phyloP scores from a whole-genome alignment of 2,797 vertebrate species.

The Siniperca undulata region DNA sequence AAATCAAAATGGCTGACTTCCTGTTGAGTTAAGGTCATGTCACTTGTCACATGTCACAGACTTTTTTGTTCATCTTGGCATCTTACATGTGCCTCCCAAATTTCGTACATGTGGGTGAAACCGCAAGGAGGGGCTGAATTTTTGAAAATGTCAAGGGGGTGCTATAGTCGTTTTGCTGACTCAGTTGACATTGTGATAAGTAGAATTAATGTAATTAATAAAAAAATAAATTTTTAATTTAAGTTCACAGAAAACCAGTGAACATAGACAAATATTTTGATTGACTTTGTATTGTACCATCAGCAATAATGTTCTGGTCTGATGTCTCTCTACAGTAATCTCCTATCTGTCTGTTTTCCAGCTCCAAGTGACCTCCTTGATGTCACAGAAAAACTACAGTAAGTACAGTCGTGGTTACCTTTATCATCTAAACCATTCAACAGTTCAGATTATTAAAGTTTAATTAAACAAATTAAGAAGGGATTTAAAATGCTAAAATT shows the following conservation, averaged over 20 bases:
- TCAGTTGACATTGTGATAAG: not conserved
- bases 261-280: not conserved
- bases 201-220: not conserved
- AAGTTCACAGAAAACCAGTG: not conserved
- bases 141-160: too few species aligned
- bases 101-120: too few species aligned
- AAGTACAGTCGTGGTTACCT: conserved; percentile 37
- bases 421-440: not conserved
- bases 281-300: not conserved
- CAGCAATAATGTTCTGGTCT: not conserved
- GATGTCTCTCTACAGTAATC: not conserved
- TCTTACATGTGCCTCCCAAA: too few species aligned
- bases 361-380: conserved; percentile 71
- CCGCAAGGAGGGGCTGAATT: too few species aligned
- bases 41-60: too few species aligned
- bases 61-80: too few species aligned
- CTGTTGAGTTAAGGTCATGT: too few species aligned
- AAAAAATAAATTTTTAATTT: not conserved
- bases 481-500: not conserved
- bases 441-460: not conserved
- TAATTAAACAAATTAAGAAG: not conserved
- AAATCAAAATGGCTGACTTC: too few species aligned
- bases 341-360: conserved; percentile 41
- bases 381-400: conserved; percentile 68
- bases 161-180: not conserved